Percentiles rank a stretch among this genome's conserved stretches.
These are phyloP conservation scores for Dasypogon diadema DNA, from an alignment of 2,888 invertebrate genomes.

Conservation along the genomic window DNA sequence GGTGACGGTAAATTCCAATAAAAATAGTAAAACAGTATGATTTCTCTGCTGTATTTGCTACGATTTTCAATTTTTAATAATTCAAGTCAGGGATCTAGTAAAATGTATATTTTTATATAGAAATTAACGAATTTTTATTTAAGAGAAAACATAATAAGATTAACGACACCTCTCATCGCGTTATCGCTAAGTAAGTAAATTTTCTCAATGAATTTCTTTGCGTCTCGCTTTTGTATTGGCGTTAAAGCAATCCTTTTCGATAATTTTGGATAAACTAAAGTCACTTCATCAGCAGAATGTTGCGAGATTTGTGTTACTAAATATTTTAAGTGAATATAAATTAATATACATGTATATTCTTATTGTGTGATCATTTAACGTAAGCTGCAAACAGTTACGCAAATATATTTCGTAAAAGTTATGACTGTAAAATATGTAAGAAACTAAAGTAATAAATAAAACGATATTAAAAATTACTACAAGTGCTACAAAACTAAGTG, in stretches of 20 bases:
- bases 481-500: not conserved
- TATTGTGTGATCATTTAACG: constrained; percentile 37
- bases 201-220: not conserved
- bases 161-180: not conserved
- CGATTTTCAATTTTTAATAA: not conserved
- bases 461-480: constrained; percentile 1
- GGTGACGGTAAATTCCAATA: no score
- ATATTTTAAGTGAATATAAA: constrained; percentile 37
- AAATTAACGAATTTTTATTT: constrained; percentile 19
- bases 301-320: constrained; percentile 14
- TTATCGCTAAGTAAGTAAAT: not conserved
- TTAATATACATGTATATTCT: constrained; percentile 37
- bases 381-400: constrained; percentile 32
- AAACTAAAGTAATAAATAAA: constrained; percentile 45
- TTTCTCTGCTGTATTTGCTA: no score
- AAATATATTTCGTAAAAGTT: constrained; percentile 43
- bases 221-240: not conserved
- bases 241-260: not conserved
- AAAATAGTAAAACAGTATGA: no score
- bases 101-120: constrained; percentile 16
- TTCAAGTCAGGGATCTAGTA: constrained; percentile 33
- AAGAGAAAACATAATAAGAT: constrained; percentile 1
- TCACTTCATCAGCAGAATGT: not conserved
- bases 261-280: not conserved
- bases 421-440: constrained; percentile 47